Conservation (phyloP, 2,888 invertebrate species). For the Bursaphelenchus okinawaensis region DNA sequence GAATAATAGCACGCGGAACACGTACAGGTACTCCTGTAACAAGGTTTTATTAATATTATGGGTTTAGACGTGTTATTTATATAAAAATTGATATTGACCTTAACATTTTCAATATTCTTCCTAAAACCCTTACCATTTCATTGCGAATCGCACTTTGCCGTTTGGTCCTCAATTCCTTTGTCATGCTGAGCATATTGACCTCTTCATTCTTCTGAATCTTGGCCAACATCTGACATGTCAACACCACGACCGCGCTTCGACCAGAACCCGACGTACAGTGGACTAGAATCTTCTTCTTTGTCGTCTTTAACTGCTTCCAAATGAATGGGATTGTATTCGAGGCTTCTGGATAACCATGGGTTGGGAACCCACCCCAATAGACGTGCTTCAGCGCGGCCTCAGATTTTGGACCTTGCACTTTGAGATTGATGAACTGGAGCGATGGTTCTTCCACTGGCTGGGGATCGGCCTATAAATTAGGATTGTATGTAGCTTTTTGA, state of each 20-base stretch:
- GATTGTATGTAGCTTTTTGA: too few species aligned
- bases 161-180: not conserved
- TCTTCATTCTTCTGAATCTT: not conserved
- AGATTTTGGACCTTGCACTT: not conserved
- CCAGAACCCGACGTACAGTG: not conserved
- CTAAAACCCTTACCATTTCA: not conserved
- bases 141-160: not conserved
- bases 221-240: not conserved
- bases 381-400: not conserved
- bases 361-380: not conserved
- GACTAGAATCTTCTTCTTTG: not conserved
- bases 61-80: too few species aligned
- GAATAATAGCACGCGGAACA: too few species aligned
- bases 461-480: not conserved
- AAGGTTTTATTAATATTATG: too few species aligned
- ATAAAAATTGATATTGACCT: too few species aligned
- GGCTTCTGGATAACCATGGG: not conserved
- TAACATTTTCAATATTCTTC: too few species aligned
- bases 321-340: not conserved
- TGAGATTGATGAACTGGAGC: not conserved
- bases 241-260: not conserved
- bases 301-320: not conserved
- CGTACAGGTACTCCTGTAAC: too few species aligned
- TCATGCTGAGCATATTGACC: not conserved
- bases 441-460: not conserved